Evolutionary conservation across 1,140 invertebrate genomes (phyloP).

Genomic region (Papilio dardanus): DNA sequence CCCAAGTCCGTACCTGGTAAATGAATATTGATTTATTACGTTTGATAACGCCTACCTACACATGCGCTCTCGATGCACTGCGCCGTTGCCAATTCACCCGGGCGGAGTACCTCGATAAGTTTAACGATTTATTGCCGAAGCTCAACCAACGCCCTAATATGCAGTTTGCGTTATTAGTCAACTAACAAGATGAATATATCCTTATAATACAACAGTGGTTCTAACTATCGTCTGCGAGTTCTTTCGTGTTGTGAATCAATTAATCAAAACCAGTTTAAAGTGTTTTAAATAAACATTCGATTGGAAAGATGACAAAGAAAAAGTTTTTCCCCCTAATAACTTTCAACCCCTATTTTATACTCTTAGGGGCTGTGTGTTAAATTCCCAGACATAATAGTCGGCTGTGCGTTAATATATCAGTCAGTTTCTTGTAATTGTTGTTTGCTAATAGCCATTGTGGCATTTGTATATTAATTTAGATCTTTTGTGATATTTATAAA

Average conservation of each 20-base stretch:
- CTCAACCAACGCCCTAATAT: neutral
- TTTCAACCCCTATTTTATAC: no score
- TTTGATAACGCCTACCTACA: constrained; percentile 1
- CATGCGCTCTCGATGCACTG: neutral
- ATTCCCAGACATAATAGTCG: neutral
- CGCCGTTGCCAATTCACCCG: neutral
- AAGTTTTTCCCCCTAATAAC: no score
- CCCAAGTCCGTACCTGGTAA: neutral
- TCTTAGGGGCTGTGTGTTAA: neutral
- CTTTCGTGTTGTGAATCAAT: no score
- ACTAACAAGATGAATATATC: neutral
- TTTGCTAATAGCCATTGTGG: neutral
- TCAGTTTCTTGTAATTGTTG: no score
- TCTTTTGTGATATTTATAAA: neutral
- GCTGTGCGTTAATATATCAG: neutral
- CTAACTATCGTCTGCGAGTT: no score
- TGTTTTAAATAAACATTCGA: no score
- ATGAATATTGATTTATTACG: constrained; percentile 5
- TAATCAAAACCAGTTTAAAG: no score
- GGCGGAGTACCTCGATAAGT: neutral
- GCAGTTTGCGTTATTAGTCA: no score
- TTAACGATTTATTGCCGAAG: neutral
- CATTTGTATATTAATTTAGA: neutral
- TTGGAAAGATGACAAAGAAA: no score
- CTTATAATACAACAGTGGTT: neutral